phyloP scores from a whole-genome alignment of 2,888 invertebrate genomes.

The Onthophagus sagittarius region DNA sequence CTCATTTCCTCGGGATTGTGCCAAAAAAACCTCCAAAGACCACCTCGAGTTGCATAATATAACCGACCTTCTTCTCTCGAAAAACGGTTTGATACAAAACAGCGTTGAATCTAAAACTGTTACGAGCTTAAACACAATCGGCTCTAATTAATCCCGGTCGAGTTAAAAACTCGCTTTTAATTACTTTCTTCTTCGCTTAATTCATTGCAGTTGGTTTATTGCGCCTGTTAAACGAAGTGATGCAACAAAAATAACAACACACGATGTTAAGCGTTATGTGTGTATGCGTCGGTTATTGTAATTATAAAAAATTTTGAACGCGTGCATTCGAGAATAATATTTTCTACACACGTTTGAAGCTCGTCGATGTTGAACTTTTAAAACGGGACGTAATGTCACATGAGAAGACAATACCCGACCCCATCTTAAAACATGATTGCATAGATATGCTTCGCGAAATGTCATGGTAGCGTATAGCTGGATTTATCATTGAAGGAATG shows the following conservation, averaged over 20 bases:
- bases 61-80: background rate
- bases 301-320: no score
- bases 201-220: background rate
- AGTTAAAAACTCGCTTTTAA: background rate
- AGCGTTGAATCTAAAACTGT: background rate
- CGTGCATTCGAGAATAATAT: background rate
- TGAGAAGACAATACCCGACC: background rate
- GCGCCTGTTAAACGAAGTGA: background rate
- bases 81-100: background rate
- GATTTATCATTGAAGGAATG: background rate
- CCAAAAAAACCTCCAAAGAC: background rate
- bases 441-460: background rate
- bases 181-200: background rate
- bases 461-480: background rate
- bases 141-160: background rate
- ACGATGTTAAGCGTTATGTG: background rate
- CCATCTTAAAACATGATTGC: background rate
- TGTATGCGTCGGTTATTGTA: background rate
- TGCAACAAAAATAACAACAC: background rate
- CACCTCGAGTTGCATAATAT: background rate
- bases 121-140: background rate
- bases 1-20: background rate
- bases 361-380: background rate
- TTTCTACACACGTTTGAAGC: background rate
- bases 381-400: background rate